Evolutionary conservation across 2,797 vertebrate genomes (phyloP), one percentile per base, ranked within the genome.

Genomic region (Sparus aurata): DNA sequence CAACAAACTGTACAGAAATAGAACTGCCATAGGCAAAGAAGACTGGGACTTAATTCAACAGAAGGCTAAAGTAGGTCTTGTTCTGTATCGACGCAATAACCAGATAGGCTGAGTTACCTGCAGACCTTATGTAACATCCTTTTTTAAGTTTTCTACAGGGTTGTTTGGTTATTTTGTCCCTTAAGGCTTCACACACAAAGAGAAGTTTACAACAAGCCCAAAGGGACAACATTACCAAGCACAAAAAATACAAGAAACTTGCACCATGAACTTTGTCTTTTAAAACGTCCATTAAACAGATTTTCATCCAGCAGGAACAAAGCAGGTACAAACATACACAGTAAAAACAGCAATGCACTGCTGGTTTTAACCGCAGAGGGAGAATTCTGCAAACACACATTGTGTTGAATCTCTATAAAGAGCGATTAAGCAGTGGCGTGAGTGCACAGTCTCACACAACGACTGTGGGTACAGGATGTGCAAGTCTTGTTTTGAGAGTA

Each of bases 401-500:
- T 68, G 53, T 22, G 58, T 2, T 22, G 10, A 59, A 55, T 65
- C 41, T 64, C 76, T 20, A 25, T 16, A 55, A 49, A 80, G 46
- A 67, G 12, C 61, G 47, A 49, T 67, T 58, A 69, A 73, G 17
- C 58, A 43, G 68, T 0, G 50, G 73, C 50, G 30, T 47, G 23
- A 77, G 18, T 25, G 22, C 45, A 59, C 50, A 54, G 53, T 16
- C 47, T 43, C 46, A 50, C 58, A 54, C 58, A 16, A 1, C 34
- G 55, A 1, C 63, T 45, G 66, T 34, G 54, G 50, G 61, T 25
- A 15, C 62, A 69, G 3, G 9, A n/a, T 47, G 69, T 49, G 46
- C 6, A 12, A 81, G 41, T 50, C 46, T 79, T 59, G 67, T 69
- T 75, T 62, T 71, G 20, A 50, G n/a, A 68, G 30, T 46, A 20